Conservation (phyloP, 2,113 vertebrate species). For the Petrocephalus microphthalmus region DNA sequence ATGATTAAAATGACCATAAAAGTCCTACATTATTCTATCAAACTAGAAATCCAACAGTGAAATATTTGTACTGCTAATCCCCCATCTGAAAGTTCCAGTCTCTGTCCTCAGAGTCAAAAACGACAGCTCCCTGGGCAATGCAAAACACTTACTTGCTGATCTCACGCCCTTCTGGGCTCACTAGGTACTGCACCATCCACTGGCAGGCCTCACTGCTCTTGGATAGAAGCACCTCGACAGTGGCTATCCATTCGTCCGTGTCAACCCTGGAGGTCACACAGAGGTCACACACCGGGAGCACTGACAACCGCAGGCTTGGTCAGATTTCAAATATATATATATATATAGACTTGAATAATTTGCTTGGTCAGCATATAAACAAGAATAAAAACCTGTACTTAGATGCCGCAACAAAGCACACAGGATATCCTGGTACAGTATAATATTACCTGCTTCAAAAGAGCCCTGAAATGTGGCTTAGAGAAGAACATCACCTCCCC, state of each 20-base stretch:
- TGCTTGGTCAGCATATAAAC: not conserved
- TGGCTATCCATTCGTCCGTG: slow-evolving; percentile 96
- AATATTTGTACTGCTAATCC: not conserved
- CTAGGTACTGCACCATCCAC: slow-evolving; percentile 91
- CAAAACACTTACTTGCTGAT: slow-evolving; percentile 77
- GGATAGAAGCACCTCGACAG: slow-evolving; percentile 86
- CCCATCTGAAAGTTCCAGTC: not conserved
- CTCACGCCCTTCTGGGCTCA: slow-evolving; percentile 84
- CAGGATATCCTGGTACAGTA: not conserved
- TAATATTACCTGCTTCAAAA: not conserved
- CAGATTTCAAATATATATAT: not conserved
- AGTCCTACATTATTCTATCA: not conserved
- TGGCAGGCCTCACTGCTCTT: slow-evolving; percentile 93
- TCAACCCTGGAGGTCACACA: slow-evolving; percentile 69
- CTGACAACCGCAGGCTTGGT: not conserved
- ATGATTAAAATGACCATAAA: not conserved
- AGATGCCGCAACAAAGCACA: not conserved
- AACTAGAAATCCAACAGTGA: not conserved
- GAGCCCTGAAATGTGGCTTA: not conserved
- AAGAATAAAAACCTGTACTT: not conserved
- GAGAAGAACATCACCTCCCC: not conserved
- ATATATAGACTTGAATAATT: not conserved
- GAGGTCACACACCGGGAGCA: not conserved
- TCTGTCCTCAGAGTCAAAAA: not conserved
- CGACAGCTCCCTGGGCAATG: not conserved